These are phyloP conservation scores for Strix aluco DNA, from an alignment of 2,113 vertebrate species.

Conservation along the genomic window DNA sequence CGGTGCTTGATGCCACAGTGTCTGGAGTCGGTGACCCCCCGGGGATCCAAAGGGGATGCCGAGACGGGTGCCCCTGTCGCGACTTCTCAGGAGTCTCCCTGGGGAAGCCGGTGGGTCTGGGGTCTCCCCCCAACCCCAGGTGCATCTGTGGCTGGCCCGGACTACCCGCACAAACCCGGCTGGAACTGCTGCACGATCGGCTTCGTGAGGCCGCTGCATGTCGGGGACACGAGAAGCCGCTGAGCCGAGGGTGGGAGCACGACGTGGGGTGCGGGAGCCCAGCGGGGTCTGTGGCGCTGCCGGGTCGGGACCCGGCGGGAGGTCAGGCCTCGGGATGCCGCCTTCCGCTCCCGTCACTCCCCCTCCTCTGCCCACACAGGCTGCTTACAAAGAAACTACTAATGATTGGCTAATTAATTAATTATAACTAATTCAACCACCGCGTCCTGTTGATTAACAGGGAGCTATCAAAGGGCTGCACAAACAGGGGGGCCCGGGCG, in stretches of 20 bases:
- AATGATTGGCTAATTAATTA: background rate
- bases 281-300: fast-evolving
- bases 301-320: fast-evolving
- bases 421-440: background rate
- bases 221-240: fast-evolving
- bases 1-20: background rate
- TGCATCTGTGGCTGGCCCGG: fast-evolving
- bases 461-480: background rate
- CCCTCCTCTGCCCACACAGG: background rate
- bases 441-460: background rate
- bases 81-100: background rate
- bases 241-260: fast-evolving
- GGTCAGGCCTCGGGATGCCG: background rate
- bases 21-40: fast-evolving
- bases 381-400: background rate
- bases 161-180: fast-evolving
- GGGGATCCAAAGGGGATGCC: background rate
- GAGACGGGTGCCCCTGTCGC: fast-evolving
- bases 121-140: background rate
- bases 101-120: fast-evolving
- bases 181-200: fast-evolving
- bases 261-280: background rate
- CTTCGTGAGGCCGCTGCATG: fast-evolving
- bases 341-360: background rate
- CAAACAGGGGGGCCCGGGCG: too few species aligned